Conservation (phyloP, 2,797 vertebrate genomes). For the Melanotaenia parkinsoni region DNA sequence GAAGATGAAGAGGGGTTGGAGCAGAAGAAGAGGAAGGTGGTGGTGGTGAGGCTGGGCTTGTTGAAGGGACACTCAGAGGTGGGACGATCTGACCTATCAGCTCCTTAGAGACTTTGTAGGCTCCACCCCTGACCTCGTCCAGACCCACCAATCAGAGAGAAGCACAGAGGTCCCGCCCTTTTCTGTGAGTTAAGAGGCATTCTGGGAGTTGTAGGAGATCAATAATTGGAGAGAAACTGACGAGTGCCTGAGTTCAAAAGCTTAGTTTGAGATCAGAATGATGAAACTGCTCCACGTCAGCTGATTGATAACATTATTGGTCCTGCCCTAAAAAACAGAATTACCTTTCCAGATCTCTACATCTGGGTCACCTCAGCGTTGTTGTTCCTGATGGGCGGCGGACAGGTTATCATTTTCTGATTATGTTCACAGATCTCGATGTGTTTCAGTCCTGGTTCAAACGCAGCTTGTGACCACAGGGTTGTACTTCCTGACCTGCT, state of each 20-base stretch:
- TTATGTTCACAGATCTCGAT: too few relatives aligned
- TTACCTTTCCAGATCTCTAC: too few relatives aligned
- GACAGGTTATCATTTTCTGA: too few relatives aligned
- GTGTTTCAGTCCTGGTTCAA: too few relatives aligned
- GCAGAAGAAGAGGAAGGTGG: constrained; percentile 72
- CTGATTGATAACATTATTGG: neutral
- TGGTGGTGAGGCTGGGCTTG: constrained; percentile 70
- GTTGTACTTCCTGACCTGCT: too few relatives aligned
- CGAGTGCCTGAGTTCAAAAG: neutral
- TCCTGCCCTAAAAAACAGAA: neutral
- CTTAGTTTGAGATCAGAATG: neutral
- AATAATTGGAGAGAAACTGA: constrained; percentile 18
- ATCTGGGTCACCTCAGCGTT: too few relatives aligned
- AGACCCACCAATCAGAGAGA: constrained; percentile 6
- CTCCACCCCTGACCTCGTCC: neutral
- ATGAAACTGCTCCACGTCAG: neutral
- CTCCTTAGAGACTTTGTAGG: constrained; percentile 40
- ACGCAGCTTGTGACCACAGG: too few relatives aligned
- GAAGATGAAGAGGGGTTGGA: constrained; percentile 24
- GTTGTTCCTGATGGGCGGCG: too few relatives aligned
- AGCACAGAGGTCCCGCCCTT: constrained; percentile 13
- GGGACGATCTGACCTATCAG: constrained; percentile 65
- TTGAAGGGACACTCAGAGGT: constrained; percentile 74
- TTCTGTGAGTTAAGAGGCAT: constrained; percentile 12
- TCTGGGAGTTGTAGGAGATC: constrained; percentile 33